These are phyloP conservation scores for Lydus trimaculatus DNA, from an alignment of 2,888 invertebrate genomes.

Conservation along the genomic window DNA sequence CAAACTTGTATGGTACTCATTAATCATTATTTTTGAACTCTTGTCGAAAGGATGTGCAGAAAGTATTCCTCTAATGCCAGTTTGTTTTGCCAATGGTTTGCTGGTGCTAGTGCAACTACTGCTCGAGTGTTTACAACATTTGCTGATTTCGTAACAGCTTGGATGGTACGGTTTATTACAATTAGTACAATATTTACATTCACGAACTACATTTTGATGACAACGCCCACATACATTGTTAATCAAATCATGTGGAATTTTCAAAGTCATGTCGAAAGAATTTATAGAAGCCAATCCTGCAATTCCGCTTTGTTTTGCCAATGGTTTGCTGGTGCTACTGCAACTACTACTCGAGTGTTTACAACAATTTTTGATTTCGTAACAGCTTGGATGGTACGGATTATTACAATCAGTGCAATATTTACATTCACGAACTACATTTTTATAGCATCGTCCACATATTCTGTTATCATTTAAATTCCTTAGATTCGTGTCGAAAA, in stretches of 20 bases:
- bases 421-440: not conserved
- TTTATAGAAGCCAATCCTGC: too few species aligned
- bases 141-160: not conserved
- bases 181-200: not conserved
- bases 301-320: too few species aligned
- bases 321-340: too few species aligned
- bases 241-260: not conserved
- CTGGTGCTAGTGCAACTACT: too few species aligned
- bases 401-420: not conserved
- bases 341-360: not conserved
- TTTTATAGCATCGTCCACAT: slow-evolving; percentile 4
- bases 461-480: not conserved
- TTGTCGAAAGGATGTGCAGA: too few species aligned
- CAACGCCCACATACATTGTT: not conserved
- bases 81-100: too few species aligned
- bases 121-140: not conserved
- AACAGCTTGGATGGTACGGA: not conserved
- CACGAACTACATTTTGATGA: not conserved
- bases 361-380: not conserved
- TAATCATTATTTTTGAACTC: too few species aligned
- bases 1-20: too few species aligned
- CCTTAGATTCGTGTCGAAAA: not conserved
- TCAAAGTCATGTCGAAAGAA: not conserved
- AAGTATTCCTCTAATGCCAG: too few species aligned
- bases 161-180: not conserved